Base-by-base conservation (phyloP, 2,113 vertebrate species). In the Marmota monax region DNA sequence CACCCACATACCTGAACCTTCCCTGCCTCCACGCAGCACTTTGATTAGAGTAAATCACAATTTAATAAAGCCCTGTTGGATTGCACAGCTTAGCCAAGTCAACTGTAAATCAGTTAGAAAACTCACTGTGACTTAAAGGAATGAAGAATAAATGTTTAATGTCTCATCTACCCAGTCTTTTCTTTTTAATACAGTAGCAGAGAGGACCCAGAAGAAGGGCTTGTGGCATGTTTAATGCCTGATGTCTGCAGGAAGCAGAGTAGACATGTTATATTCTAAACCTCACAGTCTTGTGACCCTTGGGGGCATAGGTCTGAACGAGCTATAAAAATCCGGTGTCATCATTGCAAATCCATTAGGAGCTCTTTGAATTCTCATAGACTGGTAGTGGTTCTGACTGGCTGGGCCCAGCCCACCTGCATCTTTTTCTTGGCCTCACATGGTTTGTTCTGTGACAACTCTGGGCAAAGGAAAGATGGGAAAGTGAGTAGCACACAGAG, bases 61-160 rank as follows among this genome's bases (percentile, higher is more conserved):
- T 17, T 39, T 63, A 51, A 34, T 37, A 78, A 61, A 76, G 53
- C 76, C 84, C 63, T 79, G 48, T 17, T 29, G n/a, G 45, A 51
- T 69, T 29, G 13, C 45, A 29, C 32, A 67, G 27, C 76, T 76
- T 39, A 34, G 17, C 45, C 61, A 56, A 29, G 51, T 84, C 72
- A 76, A 82, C 56, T 37, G 16, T 69, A 63, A 58, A 45, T 65
- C 4, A 2, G 79, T 69, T 56, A 39, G 84, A 94, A 92, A 79
- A 87, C 11, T 79, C 56, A 63, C 69, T 53, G 9, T 86, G 39
- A 37, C 32, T 51, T 61, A 78, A 77, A 85, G 37, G 72, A 67
- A 61, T 4, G 37, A 86, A 96, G 82, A 56, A 53, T 85, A 85
- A 20, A 83, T 77, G 48, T 80, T 84, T 77, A 80, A 92, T 39